Evolutionary conservation across 2,888 invertebrate species (phyloP).

Genomic region (Napeogenes inachia): DNA sequence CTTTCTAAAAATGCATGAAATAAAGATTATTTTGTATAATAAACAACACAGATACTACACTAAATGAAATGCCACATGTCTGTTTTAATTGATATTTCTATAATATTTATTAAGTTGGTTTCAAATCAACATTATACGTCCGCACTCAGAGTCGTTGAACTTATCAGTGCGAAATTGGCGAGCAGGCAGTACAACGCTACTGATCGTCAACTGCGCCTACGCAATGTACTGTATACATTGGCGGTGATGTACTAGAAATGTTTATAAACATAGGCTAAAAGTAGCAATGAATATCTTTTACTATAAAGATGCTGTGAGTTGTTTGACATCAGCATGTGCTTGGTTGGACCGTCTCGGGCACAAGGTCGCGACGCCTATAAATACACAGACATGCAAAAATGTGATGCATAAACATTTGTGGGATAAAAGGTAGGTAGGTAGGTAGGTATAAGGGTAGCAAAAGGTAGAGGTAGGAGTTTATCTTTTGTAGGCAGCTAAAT

Average conservation of each 20-base stretch:
- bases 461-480: no score
- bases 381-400: conserved; percentile 74
- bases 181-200: conserved; percentile 53
- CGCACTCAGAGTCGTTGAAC: conserved; percentile 67
- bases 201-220: conserved; percentile 36
- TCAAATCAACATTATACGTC: conserved; percentile 38
- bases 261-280: conserved; percentile 14
- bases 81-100: no score
- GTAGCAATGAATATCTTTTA: conserved; percentile 34
- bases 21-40: not conserved
- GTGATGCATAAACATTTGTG: conserved; percentile 28
- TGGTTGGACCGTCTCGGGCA: conserved; percentile 57
- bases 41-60: not conserved
- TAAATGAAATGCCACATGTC: not conserved
- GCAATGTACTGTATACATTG: conserved; percentile 38
- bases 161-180: conserved; percentile 74
- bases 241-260: conserved; percentile 17
- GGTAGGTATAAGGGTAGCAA: not conserved
- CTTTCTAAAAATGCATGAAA: not conserved
- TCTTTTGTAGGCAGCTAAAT: no score
- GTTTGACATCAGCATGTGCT: conserved; percentile 36
- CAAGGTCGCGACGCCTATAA: conserved; percentile 73
- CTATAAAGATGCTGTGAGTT: conserved; percentile 17
- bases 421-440: not conserved
- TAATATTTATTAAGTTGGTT: no score